Percentiles rank a stretch among this genome's conserved stretches.
These are phyloP conservation scores for Cryptophagus acutangulus DNA, from an alignment of 2,888 invertebrate species.

Conservation along the genomic window DNA sequence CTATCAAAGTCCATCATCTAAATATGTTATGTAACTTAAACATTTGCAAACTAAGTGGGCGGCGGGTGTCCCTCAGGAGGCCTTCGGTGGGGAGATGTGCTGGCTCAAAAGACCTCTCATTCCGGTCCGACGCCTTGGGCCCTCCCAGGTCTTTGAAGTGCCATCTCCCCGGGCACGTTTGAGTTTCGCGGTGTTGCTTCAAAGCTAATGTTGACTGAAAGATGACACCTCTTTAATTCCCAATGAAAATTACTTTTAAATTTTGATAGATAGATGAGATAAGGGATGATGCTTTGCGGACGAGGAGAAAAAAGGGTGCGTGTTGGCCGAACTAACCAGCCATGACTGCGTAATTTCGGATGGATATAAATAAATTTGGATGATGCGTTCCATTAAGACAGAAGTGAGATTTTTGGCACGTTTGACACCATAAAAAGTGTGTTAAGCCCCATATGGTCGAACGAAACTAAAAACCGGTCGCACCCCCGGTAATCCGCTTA, in stretches of 20 bases:
- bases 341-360: too few species aligned
- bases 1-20: constrained; percentile 27
- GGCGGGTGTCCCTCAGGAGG: constrained; percentile 23
- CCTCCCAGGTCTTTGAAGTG: constrained; percentile 40
- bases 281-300: constrained; percentile 22
- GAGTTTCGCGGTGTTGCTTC: constrained; percentile 28
- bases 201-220: constrained; percentile 43
- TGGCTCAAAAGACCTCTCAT: constrained; percentile 41
- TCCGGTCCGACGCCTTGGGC: constrained; percentile 44
- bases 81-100: constrained; percentile 17
- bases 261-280: constrained; percentile 42
- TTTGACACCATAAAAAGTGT: too few species aligned
- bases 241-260: constrained; percentile 46
- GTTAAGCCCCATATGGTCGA: constrained; percentile 6
- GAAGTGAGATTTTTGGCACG: too few species aligned
- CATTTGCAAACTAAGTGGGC: constrained; percentile 37
- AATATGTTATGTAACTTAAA: constrained; percentile 41
- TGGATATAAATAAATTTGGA: too few species aligned
- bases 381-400: too few species aligned
- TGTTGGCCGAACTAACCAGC: too few species aligned
- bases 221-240: constrained; percentile 48
- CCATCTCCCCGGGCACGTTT: constrained; percentile 32
- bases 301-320: constrained; percentile 29
- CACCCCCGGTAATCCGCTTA: constrained; percentile 40
- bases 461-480: constrained; percentile 44